phyloP scores from a whole-genome alignment of 2,888 invertebrate genomes.

The Heliconius ismenius region DNA sequence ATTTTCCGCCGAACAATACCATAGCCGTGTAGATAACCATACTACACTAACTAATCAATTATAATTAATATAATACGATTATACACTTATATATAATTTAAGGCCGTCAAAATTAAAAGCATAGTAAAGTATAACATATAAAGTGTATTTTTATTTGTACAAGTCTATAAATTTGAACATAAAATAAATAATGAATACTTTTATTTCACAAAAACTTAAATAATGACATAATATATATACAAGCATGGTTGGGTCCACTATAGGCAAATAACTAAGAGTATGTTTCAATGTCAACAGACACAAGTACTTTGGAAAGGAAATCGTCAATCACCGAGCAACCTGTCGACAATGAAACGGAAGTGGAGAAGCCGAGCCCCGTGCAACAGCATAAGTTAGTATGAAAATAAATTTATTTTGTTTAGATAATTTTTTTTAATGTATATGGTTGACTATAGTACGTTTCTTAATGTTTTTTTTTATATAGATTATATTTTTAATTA shows the following conservation, averaged over 20 bases:
- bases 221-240: no score
- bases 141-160: no score
- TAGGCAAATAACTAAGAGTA: not conserved
- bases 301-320: constrained; percentile 66
- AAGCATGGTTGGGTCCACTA: not conserved
- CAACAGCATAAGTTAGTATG: constrained; percentile 50
- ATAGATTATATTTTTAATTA: not conserved
- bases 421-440: not conserved
- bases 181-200: no score
- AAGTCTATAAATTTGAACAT: no score
- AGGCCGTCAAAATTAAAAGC: no score
- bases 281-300: constrained; percentile 50
- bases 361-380: constrained; percentile 17
- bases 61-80: no score
- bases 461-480: not conserved
- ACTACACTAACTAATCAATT: no score
- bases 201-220: no score
- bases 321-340: constrained; percentile 58
- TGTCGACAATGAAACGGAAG: constrained; percentile 43
- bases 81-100: no score
- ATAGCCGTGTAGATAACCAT: no score
- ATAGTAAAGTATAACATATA: no score
- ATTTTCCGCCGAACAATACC: no score
- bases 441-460: not conserved
- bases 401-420: not conserved